Percentiles rank a stretch among this genome's conserved stretches.
Conservation (phyloP, 1,140 invertebrate species). For the Drosophila micromelanica region DNA sequence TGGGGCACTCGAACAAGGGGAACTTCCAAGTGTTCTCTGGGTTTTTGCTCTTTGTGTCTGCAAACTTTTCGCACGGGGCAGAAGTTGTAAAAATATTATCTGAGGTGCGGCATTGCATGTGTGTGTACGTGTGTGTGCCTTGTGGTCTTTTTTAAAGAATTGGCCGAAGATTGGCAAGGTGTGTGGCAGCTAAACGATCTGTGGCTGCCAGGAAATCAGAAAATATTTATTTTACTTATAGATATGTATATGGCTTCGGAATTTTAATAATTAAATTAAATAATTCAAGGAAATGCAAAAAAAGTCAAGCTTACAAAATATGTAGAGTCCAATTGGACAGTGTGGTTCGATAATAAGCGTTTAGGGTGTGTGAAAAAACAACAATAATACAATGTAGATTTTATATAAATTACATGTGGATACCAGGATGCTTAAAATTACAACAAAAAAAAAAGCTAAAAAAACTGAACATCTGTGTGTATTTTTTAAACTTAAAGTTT, state of each 20-base stretch:
- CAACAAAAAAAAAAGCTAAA: too few species aligned
- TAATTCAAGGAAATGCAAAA: too few species aligned
- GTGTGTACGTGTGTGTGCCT: constrained; percentile 17
- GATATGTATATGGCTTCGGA: background rate
- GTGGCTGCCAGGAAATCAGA: background rate
- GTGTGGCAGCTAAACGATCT: background rate
- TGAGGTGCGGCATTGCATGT: constrained; percentile 18
- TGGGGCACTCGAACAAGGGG: constrained; percentile 2
- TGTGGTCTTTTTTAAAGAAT: constrained; percentile 6
- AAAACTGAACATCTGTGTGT: too few species aligned
- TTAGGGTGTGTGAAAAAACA: too few species aligned
- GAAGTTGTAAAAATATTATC: constrained; percentile 66
- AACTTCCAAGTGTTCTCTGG: constrained; percentile 22
- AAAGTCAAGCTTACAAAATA: too few species aligned
- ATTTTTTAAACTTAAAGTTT: too few species aligned
- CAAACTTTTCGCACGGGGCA: constrained; percentile 59
- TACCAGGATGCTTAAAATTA: too few species aligned
- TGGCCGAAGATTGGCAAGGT: constrained; percentile 10
- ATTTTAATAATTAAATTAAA: too few species aligned
- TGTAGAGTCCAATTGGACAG: too few species aligned
- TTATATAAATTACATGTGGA: background rate
- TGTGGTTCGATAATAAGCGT: too few species aligned
- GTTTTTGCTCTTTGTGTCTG: constrained; percentile 29
- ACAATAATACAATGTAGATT: background rate
- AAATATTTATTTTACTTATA: background rate